phyloP scores from a whole-genome alignment of 1,140 invertebrate species.

The Cryptotermes secundus region DNA sequence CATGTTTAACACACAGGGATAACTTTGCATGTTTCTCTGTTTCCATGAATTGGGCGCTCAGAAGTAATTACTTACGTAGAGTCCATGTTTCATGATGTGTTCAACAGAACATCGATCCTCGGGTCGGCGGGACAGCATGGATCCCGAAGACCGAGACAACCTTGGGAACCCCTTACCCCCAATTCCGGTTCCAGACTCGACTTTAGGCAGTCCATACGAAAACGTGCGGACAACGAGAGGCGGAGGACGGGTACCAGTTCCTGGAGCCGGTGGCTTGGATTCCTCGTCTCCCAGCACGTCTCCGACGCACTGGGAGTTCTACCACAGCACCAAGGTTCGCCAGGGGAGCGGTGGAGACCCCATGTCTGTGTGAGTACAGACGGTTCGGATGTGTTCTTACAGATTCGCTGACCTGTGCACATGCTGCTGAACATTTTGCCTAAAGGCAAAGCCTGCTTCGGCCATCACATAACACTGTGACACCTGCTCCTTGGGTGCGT shows the following conservation, averaged over 20 bases:
- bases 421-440: too few relatives aligned
- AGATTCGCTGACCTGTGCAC: too few relatives aligned
- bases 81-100: too few relatives aligned
- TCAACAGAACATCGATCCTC: background rate
- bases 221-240: slow-evolving; percentile 53
- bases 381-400: too few relatives aligned
- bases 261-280: slow-evolving; percentile 34
- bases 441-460: too few relatives aligned
- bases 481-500: too few relatives aligned
- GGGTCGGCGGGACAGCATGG: background rate
- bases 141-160: background rate
- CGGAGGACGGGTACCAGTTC: background rate
- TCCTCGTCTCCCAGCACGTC: slow-evolving; percentile 53
- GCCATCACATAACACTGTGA: too few relatives aligned
- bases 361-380: slow-evolving; percentile 57
- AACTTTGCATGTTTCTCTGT: too few relatives aligned
- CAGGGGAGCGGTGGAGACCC: slow-evolving; percentile 45
- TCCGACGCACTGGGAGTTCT: slow-evolving; percentile 60
- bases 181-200: slow-evolving; percentile 57
- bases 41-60: too few relatives aligned
- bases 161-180: slow-evolving; percentile 50
- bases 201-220: slow-evolving; percentile 64
- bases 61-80: too few relatives aligned
- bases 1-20: too few relatives aligned
- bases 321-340: slow-evolving; percentile 49